Conservation (phyloP, 2,797 vertebrate species). For the Melanotaenia parkinsoni region DNA sequence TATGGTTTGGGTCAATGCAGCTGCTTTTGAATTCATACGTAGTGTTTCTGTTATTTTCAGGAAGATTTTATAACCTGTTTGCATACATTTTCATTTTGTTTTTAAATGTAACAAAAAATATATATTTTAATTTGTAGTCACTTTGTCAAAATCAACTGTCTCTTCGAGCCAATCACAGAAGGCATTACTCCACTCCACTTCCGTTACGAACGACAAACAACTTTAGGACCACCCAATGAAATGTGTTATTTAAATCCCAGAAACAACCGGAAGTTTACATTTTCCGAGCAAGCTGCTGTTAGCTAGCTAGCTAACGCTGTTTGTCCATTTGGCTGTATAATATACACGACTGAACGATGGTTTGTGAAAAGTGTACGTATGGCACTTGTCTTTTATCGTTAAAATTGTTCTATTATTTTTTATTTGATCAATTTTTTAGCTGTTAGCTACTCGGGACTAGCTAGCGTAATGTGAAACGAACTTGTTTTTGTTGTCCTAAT, state of each 20-base stretch:
- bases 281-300: conserved; percentile 8
- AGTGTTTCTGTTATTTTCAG: too few species aligned
- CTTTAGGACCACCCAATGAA: conserved; percentile 42
- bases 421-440: background rate
- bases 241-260: background rate
- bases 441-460: conserved; percentile 1
- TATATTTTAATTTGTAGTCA: conserved; percentile 1
- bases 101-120: background rate
- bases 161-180: conserved; percentile 33
- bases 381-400: background rate
- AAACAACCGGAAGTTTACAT: conserved; percentile 65
- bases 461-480: conserved; percentile 21
- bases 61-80: too few species aligned
- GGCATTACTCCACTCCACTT: background rate
- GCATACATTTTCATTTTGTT: conserved; percentile 1
- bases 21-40: too few species aligned
- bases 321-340: background rate
- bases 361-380: conserved; percentile 85
- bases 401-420: background rate
- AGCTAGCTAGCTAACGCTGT: conserved; percentile 7
- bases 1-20: too few species aligned
- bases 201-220: conserved; percentile 17
- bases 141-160: background rate
- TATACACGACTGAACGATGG: conserved; percentile 66
- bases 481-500: background rate